A percentile compares a stretch with the other conserved stretches of the same genome.
phyloP scores from a whole-genome alignment of 2,113 vertebrate genomes.

The Ondatra zibethicus region DNA sequence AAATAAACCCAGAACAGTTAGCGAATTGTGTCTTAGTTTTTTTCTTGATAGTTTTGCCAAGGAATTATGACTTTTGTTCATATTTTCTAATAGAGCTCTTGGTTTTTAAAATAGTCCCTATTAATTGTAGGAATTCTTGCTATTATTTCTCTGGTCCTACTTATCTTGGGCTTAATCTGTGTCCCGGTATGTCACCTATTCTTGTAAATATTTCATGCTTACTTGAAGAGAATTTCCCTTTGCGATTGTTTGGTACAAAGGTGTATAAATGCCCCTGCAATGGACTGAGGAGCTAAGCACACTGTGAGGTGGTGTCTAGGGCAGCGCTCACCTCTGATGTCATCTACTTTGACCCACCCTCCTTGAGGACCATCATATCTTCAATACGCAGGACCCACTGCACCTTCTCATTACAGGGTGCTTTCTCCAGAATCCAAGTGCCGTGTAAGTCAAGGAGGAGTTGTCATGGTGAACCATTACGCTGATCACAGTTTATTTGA shows the following conservation, averaged over 20 bases:
- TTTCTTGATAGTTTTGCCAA: not conserved
- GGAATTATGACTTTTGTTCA: not conserved
- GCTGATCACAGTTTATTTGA: not conserved
- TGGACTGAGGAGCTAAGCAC: not conserved
- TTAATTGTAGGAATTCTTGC: not conserved
- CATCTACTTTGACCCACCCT: not conserved
- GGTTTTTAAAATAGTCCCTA: not conserved
- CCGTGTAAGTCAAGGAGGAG: not conserved
- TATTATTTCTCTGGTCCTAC: not conserved
- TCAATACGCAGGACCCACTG: not conserved
- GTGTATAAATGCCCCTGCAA: not conserved
- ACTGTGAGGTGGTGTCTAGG: not conserved
- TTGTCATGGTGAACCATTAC: not conserved
- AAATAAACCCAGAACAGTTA: too few relatives aligned
- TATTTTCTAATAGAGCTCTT: not conserved
- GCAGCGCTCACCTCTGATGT: not conserved
- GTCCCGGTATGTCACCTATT: not conserved
- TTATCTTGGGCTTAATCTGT: constrained; percentile 1
- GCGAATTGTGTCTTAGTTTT: not conserved
- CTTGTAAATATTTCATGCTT: not conserved
- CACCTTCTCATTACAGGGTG: not conserved
- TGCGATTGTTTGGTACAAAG: not conserved
- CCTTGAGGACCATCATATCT: not conserved
- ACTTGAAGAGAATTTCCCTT: not conserved
- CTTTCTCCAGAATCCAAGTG: not conserved